Percentiles rank a stretch among this genome's conserved stretches.
Evolutionary conservation across 2,113 vertebrate species (phyloP).

Genomic region (Phoenicopterus ruber): DNA sequence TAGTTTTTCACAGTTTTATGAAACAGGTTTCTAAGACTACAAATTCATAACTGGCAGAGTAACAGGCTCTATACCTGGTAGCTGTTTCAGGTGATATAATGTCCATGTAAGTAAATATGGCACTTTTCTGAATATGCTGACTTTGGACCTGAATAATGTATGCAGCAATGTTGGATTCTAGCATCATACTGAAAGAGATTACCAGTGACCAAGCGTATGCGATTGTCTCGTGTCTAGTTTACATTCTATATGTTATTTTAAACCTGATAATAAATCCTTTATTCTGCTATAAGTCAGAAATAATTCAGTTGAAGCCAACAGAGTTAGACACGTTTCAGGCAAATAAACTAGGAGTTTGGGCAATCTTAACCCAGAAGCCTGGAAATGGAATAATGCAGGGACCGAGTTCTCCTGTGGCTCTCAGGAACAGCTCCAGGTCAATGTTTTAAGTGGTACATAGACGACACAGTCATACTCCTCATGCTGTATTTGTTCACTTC

Average conservation of each 20-base stretch:
- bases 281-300: background rate
- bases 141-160: background rate
- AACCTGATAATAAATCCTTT: background rate
- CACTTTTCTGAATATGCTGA: background rate
- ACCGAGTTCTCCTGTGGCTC: background rate
- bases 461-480: background rate
- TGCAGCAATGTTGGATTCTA: background rate
- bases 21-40: background rate
- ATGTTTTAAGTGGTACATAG: background rate
- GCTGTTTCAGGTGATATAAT: background rate
- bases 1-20: background rate
- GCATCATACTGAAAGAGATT: background rate
- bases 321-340: background rate
- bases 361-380: background rate
- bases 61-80: background rate
- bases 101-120: background rate
- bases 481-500: background rate
- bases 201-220: background rate
- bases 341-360: background rate
- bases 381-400: background rate
- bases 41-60: background rate
- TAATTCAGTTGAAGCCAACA: background rate
- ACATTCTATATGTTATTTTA: background rate
- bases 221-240: background rate
- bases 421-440: background rate